Evolutionary conservation across 1,140 invertebrate genomes (phyloP).

Genomic region (Lepeophtheirus salmonis): DNA sequence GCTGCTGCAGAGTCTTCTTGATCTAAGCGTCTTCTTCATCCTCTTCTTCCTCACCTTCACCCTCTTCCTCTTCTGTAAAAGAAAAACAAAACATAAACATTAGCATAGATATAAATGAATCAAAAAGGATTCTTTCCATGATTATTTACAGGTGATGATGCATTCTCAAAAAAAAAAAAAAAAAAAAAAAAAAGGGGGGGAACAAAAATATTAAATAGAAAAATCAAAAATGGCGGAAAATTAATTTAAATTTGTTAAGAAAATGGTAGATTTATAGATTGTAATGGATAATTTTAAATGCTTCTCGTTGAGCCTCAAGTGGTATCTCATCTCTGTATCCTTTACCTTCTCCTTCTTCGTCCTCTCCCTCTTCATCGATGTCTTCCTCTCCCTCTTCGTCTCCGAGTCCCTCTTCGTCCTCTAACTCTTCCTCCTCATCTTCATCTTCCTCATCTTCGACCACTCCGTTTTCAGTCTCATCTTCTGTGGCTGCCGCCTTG

Average conservation of each 20-base stretch:
- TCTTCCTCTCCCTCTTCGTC: conserved; percentile 12
- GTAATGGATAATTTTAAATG: too few species aligned
- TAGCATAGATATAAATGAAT: too few species aligned
- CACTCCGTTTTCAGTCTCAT: conserved; percentile 2
- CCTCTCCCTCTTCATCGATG: background rate
- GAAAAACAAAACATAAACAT: too few species aligned
- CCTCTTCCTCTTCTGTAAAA: conserved; percentile 8
- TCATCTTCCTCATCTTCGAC: conserved; percentile 6
- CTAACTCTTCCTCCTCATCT: background rate
- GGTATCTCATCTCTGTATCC: too few species aligned
- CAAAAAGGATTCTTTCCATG: too few species aligned
- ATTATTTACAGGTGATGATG: too few species aligned
- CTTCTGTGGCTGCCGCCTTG: background rate
- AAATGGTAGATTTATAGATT: too few species aligned
- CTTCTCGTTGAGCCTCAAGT: too few species aligned
- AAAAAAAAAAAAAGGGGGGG: background rate
- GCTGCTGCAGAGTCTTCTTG: background rate
- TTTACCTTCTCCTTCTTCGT: conserved; percentile 9
- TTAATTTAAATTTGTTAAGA: too few species aligned
- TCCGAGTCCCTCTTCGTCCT: conserved; percentile 6
- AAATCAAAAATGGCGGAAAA: background rate
- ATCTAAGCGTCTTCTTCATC: conserved; percentile 1
- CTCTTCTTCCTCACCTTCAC: conserved; percentile 13
- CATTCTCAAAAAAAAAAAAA: conserved; percentile 2
- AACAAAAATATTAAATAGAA: background rate